Evolutionary conservation across 2,888 invertebrate genomes (phyloP), one percentile per base, ranked within the genome.

Genomic region (Micoletzkya japonica): DNA sequence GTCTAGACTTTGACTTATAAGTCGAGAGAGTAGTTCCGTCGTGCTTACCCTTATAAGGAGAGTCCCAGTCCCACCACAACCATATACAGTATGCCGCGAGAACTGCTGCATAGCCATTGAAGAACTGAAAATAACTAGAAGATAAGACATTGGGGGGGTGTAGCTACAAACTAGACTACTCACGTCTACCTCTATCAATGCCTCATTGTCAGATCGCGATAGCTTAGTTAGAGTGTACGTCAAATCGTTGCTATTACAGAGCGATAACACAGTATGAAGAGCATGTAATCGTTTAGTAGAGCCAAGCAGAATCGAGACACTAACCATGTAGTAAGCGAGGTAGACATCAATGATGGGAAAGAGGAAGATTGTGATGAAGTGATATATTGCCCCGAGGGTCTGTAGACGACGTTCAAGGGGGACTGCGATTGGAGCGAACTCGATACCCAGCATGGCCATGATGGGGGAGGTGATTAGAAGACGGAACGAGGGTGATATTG

Each of bases 401-500:
- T 54, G 92, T 17, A 94, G 87, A 2, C 95, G 90, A 20, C 95
- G 89, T 24, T 90, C 87, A 70, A 91, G 83, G 0, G 95, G 93
- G 10, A 93, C 89, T 77, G 90, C 88, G 37, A 91, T 83, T 0
- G 95, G 95, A 0, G 94, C 95, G 89, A 94, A 94, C 87, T 93
- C 90, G 76, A 95, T 89, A 28, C 93, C 93, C 26, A 91, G 84
- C 0, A 90, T 75, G n/a, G 76, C 54, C 77, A 77, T 76, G 72
- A 74, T 24, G 10, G 17, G 10, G 44, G 44, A 10, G 10, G 44
- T n/a, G 26, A 54, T 24, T 7, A 54, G 54, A 54, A 10, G 34
- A 57, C 24, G 2, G 4, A 60, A 20, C 37, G 39, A 49, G 34
- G 26, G 6, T 30, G 10, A 44, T 44, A 44, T 10, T 2, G 28